Evolutionary conservation across 2,113 vertebrate species (phyloP).

Genomic region (Ameiurus melas): DNA sequence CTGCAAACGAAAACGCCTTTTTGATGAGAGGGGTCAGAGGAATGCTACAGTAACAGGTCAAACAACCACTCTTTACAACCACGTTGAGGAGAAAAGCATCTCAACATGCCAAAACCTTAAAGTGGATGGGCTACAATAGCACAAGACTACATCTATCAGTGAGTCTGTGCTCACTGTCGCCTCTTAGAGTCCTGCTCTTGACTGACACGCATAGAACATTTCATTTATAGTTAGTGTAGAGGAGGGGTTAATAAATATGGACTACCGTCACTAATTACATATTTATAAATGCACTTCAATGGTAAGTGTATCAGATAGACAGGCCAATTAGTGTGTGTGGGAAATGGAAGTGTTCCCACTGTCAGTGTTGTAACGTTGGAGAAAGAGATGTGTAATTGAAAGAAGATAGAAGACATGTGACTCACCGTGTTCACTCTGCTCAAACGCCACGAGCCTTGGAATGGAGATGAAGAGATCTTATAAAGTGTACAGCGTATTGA

Average conservation of each 20-base stretch:
- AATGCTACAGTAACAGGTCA: neutral
- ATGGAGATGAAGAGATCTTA: conserved; percentile 21
- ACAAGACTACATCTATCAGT: too few species aligned
- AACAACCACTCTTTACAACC: neutral
- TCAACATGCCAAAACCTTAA: neutral
- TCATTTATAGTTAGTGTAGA: neutral
- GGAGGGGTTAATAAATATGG: neutral
- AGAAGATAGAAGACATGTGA: neutral
- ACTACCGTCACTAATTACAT: neutral
- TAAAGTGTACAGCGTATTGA: neutral
- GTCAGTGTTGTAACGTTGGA: neutral
- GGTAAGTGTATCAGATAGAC: neutral
- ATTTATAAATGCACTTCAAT: neutral
- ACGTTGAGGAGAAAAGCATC: neutral
- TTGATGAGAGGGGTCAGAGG: too few species aligned
- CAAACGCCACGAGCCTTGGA: conserved; percentile 4
- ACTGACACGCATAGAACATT: neutral
- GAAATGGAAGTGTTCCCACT: neutral
- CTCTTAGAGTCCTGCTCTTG: neutral
- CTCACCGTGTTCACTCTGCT: neutral
- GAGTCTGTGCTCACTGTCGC: neutral
- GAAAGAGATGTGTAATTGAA: conserved; percentile 10
- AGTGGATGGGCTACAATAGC: too few species aligned
- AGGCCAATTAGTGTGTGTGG: neutral
- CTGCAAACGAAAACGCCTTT: too few species aligned